phyloP scores from a whole-genome alignment of 2,113 vertebrate genomes.

The Prietella phreatophila region DNA sequence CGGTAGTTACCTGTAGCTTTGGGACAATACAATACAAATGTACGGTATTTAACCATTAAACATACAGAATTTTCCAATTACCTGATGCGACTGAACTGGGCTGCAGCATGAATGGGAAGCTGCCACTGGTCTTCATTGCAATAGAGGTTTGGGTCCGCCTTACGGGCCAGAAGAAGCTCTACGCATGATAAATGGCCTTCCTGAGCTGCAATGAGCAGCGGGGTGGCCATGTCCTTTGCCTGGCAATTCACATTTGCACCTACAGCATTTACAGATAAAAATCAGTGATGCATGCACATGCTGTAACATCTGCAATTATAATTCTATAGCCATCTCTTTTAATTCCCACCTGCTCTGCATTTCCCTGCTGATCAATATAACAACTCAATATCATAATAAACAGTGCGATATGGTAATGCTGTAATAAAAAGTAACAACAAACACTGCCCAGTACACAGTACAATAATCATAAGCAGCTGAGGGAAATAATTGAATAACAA shows the following conservation, averaged over 20 bases:
- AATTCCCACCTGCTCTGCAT: not conserved
- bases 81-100: constrained; percentile 83
- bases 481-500: constrained; percentile 37
- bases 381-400: not conserved
- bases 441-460: constrained; percentile 4
- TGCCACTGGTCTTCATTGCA: constrained; percentile 86
- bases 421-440: constrained; percentile 17
- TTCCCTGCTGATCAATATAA: not conserved
- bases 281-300: not conserved
- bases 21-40: not conserved
- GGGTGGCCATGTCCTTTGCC: constrained; percentile 85
- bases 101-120: constrained; percentile 88
- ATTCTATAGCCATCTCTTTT: not conserved
- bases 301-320: not conserved
- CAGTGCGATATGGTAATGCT: not conserved
- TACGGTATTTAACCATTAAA: not conserved
- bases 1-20: too few relatives aligned
- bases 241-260: constrained; percentile 85
- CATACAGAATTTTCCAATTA: constrained; percentile 54
- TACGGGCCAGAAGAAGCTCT: constrained; percentile 75
- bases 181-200: constrained; percentile 85
- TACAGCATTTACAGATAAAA: constrained; percentile 55
- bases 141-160: constrained; percentile 82
- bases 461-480: constrained; percentile 8
- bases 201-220: constrained; percentile 91